Evolutionary conservation across 35 echinoderm and acorn worm species (phyloP).

Genomic region (Acanthaster planci): DNA sequence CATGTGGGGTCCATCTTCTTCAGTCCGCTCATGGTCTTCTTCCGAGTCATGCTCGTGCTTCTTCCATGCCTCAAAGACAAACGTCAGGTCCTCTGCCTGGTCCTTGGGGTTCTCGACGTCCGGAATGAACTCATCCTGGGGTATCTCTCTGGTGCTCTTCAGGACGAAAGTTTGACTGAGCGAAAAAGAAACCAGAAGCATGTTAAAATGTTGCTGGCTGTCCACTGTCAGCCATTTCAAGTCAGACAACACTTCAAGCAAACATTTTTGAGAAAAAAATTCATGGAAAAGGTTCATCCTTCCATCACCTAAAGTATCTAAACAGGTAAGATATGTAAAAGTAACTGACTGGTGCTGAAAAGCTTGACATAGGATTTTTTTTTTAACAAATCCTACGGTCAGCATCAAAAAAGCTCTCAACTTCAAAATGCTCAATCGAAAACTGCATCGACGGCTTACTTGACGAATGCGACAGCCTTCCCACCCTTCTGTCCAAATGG

Average conservation of each 20-base stretch:
- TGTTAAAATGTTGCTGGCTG: too few species aligned
- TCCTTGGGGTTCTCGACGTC: not conserved
- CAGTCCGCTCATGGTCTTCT: not conserved
- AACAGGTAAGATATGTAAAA: not conserved
- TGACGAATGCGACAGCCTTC: conserved; percentile 54
- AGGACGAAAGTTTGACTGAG: conserved; percentile 9
- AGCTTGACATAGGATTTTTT: not conserved
- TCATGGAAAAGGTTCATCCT: not conserved
- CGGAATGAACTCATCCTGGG: not conserved
- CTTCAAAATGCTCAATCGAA: not conserved
- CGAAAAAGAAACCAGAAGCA: not conserved
- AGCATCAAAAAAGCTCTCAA: not conserved
- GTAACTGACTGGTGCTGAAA: not conserved
- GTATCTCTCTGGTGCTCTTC: not conserved
- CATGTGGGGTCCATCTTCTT: conserved; percentile 8
- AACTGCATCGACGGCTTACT: conserved; percentile 10
- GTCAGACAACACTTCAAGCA: too few species aligned
- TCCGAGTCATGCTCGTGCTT: not conserved
- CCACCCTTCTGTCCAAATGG: conserved; percentile 35
- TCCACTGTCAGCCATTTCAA: too few species aligned
- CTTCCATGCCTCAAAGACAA: not conserved
- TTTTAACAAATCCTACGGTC: not conserved
- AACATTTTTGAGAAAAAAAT: not conserved
- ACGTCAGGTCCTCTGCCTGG: not conserved
- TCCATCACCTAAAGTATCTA: not conserved